Evolutionary conservation across 2,888 invertebrate species (phyloP).

Genomic region (Ophion ellenae): DNA sequence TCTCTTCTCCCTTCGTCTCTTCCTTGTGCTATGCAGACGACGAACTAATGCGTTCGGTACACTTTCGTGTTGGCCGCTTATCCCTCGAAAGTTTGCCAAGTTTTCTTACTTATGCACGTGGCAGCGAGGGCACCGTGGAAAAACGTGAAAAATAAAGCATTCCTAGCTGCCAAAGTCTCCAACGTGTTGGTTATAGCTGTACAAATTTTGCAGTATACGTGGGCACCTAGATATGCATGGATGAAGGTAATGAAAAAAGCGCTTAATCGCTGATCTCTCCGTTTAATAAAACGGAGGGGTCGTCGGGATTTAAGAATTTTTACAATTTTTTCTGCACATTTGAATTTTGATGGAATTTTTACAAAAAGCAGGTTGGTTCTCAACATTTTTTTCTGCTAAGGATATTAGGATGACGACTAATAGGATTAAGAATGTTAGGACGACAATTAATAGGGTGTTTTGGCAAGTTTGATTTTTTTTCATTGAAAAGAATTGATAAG

Average conservation of each 20-base stretch:
- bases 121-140: constrained; percentile 51
- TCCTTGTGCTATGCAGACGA: constrained; percentile 44
- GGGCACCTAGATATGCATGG: neutral
- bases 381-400: neutral
- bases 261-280: neutral
- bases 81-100: constrained; percentile 65
- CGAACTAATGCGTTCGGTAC: constrained; percentile 66
- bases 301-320: neutral
- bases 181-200: neutral
- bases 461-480: too few species aligned
- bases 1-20: constrained; percentile 9
- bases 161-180: constrained; percentile 39
- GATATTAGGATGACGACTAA: neutral
- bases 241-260: neutral
- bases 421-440: neutral
- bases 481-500: too few species aligned
- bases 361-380: neutral
- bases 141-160: constrained; percentile 59
- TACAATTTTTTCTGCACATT: neutral
- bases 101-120: constrained; percentile 60
- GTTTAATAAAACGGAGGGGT: neutral
- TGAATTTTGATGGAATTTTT: too few species aligned
- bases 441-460: neutral
- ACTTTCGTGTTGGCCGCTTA: constrained; percentile 63
- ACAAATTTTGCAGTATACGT: constrained; percentile 7